Conservation (phyloP, 2,888 invertebrate genomes). For the Plagodis dolabraria region DNA sequence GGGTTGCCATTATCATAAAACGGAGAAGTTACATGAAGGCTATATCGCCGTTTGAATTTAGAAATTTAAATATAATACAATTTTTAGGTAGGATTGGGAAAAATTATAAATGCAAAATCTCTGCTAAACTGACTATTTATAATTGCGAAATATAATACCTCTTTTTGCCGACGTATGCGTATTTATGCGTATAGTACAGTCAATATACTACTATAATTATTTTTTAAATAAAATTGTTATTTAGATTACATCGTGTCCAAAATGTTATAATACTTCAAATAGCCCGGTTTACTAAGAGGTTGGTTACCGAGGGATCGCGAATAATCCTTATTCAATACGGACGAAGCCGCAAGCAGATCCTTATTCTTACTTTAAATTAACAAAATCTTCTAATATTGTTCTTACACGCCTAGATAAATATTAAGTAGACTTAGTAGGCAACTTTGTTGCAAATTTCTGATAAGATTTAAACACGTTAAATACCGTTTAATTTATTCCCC, state of each 20-base stretch:
- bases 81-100: too few species aligned
- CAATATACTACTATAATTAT: background rate
- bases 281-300: too few species aligned
- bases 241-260: too few species aligned
- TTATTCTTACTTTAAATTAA: too few species aligned
- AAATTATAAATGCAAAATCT: too few species aligned
- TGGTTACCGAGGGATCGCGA: too few species aligned
- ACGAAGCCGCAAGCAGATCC: too few species aligned
- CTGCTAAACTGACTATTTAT: too few species aligned
- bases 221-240: background rate
- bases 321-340: too few species aligned
- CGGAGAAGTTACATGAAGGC: slow-evolving; percentile 9
- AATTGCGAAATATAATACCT: background rate
- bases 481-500: slow-evolving; percentile 27
- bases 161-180: background rate
- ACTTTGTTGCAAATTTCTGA: slow-evolving; percentile 8
- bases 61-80: background rate
- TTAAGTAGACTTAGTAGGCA: background rate
- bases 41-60: slow-evolving; percentile 12
- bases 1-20: slow-evolving; percentile 15
- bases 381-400: too few species aligned
- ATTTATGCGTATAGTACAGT: background rate
- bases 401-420: too few species aligned
- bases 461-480: slow-evolving; percentile 19
- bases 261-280: too few species aligned